Conservation (phyloP, 2,113 vertebrate species). For the Syrrhaptes paradoxus region DNA sequence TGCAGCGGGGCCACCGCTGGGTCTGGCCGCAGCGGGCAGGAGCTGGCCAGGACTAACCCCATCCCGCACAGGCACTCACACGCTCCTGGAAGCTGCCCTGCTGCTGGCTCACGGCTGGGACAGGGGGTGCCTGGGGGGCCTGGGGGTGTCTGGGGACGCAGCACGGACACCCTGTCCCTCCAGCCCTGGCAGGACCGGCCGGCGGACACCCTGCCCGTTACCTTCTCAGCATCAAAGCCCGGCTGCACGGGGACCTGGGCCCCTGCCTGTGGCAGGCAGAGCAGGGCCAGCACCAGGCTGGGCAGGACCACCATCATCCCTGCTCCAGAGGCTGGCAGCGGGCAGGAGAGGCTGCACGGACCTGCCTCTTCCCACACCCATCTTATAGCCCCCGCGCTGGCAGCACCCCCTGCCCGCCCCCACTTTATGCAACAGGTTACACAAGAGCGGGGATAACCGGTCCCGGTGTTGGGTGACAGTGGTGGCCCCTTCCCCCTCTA, state of each 20-base stretch:
- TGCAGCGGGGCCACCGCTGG: not conserved
- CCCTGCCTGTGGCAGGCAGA: slow-evolving; percentile 45
- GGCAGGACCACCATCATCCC: slow-evolving; percentile 60
- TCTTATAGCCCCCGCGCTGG: not conserved
- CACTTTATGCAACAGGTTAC: slow-evolving; percentile 21
- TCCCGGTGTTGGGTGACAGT: not conserved
- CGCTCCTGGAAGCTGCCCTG: not conserved
- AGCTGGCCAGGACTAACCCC: not conserved
- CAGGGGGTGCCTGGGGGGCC: not conserved
- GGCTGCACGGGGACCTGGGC: slow-evolving; percentile 32
- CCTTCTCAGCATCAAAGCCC: not conserved
- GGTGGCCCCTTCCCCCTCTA: not conserved
- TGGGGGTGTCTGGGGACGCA: fast-evolving
- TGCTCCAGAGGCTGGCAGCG: not conserved
- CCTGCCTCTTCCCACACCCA: not conserved
- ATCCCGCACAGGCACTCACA: not conserved
- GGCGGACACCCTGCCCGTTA: not conserved
- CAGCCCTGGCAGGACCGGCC: not conserved
- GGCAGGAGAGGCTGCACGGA: not conserved
- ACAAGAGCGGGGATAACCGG: not conserved
- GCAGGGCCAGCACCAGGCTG: slow-evolving; percentile 56
- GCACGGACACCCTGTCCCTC: not conserved
- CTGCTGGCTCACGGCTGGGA: too few relatives aligned
- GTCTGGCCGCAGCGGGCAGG: not conserved
- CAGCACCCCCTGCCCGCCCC: not conserved